Base-by-base conservation (phyloP, 2,888 invertebrate genomes). In the Hirtodrosophila alboralis region DNA sequence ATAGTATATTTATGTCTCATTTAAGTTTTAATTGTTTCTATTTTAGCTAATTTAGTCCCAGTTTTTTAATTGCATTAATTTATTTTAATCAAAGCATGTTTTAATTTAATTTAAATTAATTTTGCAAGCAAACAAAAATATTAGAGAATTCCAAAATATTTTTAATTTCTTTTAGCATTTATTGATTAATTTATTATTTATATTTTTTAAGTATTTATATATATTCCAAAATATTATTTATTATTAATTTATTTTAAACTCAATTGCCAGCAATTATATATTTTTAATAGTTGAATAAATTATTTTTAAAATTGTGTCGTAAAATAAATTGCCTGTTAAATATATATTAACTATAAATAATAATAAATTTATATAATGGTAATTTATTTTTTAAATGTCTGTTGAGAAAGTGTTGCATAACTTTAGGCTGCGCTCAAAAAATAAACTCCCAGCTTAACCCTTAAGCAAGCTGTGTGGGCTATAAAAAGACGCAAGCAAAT, bases 71-170 rank as follows among this genome's bases (percentile, higher is more conserved):
- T n/a, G n/a, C n/a, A 41, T 44, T 52, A 48, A 28, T 48, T 44
- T 45, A 58, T 26, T n/a, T 23, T 54, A 61, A 43, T 53, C 40
- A 56, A 56, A n/a, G n/a, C n/a, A n/a, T n/a, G n/a, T n/a, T n/a
- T n/a, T n/a, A n/a, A n/a, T n/a, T n/a, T n/a, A n/a, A n/a, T n/a
- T n/a, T n/a, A n/a, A n/a, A n/a, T n/a, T n/a, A n/a, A n/a, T n/a
- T n/a, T n/a, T n/a, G n/a, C n/a, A n/a, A n/a, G 41, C 41, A 5
- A 41, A 52, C 51, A 14, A 47, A 51, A 56, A 54, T 21, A 21
- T 78, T 75, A 81, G 85, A 80, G 80, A 80, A 83, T 84, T 80
- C 85, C 79, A 60, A 67, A 60, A 43, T 38, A 44, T 16, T 52
- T 16, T 52, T 33, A 9, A 23, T 26, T 12, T 10, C 10, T 27